Conservation (phyloP, 2,888 invertebrate species). For the Acleris laterana region DNA sequence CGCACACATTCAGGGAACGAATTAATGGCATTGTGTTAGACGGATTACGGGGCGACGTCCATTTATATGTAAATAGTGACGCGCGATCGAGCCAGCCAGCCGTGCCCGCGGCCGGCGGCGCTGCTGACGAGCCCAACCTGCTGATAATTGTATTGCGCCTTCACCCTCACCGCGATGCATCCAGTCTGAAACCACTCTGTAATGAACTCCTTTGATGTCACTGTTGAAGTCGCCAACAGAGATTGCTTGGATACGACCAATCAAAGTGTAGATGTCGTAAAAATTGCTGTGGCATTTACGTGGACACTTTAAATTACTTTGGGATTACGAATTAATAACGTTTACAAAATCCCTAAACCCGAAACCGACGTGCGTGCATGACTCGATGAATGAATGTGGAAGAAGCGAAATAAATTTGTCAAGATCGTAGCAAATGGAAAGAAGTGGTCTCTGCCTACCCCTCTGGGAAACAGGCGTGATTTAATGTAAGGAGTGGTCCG, state of each 20-base stretch:
- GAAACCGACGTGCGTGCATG: too few species aligned
- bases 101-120: constrained; percentile 54
- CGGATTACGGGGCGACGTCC: constrained; percentile 78
- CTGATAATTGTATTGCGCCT: constrained; percentile 54
- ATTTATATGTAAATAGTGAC: constrained; percentile 84
- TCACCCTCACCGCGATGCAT: background rate
- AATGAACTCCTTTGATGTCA: background rate
- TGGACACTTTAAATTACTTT: too few species aligned
- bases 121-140: constrained; percentile 42
- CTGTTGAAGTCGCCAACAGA: background rate
- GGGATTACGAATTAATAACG: too few species aligned
- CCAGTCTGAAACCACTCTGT: background rate
- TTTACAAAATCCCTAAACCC: too few species aligned
- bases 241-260: background rate
- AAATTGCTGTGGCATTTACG: too few species aligned
- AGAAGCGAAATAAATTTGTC: too few species aligned
- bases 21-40: constrained; percentile 82
- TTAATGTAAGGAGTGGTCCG: too few species aligned
- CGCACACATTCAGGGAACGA: constrained; percentile 70
- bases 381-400: too few species aligned
- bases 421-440: too few species aligned
- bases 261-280: too few species aligned
- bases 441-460: too few species aligned
- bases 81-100: constrained; percentile 69
- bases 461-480: too few species aligned